Evolutionary conservation across 1,140 invertebrate species (phyloP).

Genomic region (Solenopsis fugax): DNA sequence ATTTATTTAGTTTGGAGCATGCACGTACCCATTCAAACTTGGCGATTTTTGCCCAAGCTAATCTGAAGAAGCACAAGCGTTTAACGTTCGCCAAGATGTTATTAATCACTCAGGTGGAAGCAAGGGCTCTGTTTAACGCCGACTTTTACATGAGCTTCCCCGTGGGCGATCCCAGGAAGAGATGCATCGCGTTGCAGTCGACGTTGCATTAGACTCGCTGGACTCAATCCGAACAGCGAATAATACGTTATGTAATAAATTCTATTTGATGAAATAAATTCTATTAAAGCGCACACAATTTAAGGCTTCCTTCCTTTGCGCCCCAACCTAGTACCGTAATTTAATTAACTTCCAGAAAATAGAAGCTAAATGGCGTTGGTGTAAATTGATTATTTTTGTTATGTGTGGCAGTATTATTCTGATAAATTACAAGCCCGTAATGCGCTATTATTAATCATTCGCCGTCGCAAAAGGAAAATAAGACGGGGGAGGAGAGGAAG

Average conservation of each 20-base stretch:
- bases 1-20: constrained; percentile 75
- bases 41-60: constrained; percentile 72
- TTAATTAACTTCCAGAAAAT: constrained; percentile 62
- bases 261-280: constrained; percentile 50
- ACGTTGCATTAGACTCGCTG: constrained; percentile 31
- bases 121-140: constrained; percentile 70
- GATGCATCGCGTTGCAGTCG: constrained; percentile 32
- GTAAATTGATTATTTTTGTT: constrained; percentile 41
- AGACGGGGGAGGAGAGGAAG: constrained; percentile 1
- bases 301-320: constrained; percentile 4
- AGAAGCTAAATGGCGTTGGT: constrained; percentile 48
- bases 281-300: constrained; percentile 45
- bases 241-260: constrained; percentile 50
- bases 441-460: constrained; percentile 60
- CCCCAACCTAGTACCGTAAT: constrained; percentile 32
- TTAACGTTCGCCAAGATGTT: constrained; percentile 76
- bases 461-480: constrained; percentile 47
- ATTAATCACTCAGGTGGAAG: constrained; percentile 73
- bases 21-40: constrained; percentile 70
- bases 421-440: constrained; percentile 59
- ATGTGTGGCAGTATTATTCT: constrained; percentile 39
- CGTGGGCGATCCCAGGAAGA: constrained; percentile 62
- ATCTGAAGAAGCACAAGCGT: constrained; percentile 77
- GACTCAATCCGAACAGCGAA: constrained; percentile 25
- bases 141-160: constrained; percentile 71